phyloP scores from a whole-genome alignment of 2,113 vertebrate species.

The Notarius quadriscutis region DNA sequence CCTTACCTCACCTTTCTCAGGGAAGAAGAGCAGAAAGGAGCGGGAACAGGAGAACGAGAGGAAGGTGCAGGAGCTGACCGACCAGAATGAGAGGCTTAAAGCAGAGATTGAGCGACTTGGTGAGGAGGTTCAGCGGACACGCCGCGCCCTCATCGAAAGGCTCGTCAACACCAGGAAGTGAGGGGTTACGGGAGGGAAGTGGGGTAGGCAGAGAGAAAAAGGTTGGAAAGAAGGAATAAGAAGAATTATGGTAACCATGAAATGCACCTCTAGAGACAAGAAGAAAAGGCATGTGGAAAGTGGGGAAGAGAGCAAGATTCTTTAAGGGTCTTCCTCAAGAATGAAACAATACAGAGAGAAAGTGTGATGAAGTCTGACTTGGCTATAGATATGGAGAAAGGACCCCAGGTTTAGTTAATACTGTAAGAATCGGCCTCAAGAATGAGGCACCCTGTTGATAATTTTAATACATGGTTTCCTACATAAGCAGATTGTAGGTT shows the following conservation, averaged over 20 bases:
- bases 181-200: slow-evolving; percentile 31
- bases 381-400: background rate
- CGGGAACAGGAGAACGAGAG: slow-evolving; percentile 83
- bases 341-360: slow-evolving; percentile 25
- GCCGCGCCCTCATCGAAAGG: slow-evolving; percentile 85
- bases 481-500: slow-evolving; percentile 2
- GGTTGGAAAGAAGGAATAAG: slow-evolving; percentile 27
- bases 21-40: slow-evolving; percentile 83
- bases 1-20: slow-evolving; percentile 66
- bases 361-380: slow-evolving; percentile 23
- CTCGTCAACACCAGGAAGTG: slow-evolving; percentile 83
- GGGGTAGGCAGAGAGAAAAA: slow-evolving; percentile 37
- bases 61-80: slow-evolving; percentile 81
- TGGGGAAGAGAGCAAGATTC: slow-evolving; percentile 36
- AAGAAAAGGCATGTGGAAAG: slow-evolving; percentile 56
- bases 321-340: slow-evolving; percentile 31
- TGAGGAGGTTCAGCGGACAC: slow-evolving; percentile 82
- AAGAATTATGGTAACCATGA: slow-evolving; percentile 35
- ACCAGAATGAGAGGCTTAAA: slow-evolving; percentile 86
- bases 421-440: background rate
- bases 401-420: slow-evolving; percentile 5
- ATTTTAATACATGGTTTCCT: background rate
- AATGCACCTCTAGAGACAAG: slow-evolving; percentile 47
- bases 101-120: slow-evolving; percentile 82
- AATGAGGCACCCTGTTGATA: slow-evolving; percentile 18